Evolutionary conservation across 2,797 vertebrate genomes (phyloP).

Genomic region (Scolopax rusticola): DNA sequence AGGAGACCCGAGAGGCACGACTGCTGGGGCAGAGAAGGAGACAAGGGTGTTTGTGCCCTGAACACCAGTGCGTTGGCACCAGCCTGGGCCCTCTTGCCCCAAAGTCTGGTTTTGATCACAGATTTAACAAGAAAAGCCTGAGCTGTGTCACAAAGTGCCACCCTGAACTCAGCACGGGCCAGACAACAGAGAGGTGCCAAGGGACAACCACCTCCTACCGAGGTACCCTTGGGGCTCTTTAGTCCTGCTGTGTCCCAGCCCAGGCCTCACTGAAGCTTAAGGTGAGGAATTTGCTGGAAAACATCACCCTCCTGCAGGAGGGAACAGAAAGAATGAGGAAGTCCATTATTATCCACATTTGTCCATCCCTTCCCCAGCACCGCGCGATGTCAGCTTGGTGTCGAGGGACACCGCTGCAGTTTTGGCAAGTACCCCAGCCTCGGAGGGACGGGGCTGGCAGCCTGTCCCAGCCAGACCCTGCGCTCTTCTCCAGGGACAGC

Average conservation of each 20-base stretch:
- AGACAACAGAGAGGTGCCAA: neutral
- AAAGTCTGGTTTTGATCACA: neutral
- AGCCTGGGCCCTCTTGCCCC: neutral
- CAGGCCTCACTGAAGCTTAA: neutral
- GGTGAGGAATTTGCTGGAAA: neutral
- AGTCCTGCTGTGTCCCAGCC: neutral
- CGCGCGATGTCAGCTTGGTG: no score
- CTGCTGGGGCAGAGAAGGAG: neutral
- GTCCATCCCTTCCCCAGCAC: neutral
- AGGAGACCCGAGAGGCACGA: rapidly evolving
- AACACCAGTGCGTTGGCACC: neutral
- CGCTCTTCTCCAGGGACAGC: neutral
- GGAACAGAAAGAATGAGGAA: neutral
- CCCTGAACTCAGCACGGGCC: neutral
- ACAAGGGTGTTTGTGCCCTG: neutral
- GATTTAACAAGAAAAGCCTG: neutral
- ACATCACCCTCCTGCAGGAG: neutral
- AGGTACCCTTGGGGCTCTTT: neutral
- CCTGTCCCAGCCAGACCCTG: neutral
- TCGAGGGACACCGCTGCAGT: neutral
- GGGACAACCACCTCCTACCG: neutral
- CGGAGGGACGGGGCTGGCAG: neutral
- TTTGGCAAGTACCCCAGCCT: neutral
- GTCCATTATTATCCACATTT: neutral
- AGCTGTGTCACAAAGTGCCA: neutral